phyloP scores from a whole-genome alignment of 1,140 invertebrate species.

The Eumaeus atala region DNA sequence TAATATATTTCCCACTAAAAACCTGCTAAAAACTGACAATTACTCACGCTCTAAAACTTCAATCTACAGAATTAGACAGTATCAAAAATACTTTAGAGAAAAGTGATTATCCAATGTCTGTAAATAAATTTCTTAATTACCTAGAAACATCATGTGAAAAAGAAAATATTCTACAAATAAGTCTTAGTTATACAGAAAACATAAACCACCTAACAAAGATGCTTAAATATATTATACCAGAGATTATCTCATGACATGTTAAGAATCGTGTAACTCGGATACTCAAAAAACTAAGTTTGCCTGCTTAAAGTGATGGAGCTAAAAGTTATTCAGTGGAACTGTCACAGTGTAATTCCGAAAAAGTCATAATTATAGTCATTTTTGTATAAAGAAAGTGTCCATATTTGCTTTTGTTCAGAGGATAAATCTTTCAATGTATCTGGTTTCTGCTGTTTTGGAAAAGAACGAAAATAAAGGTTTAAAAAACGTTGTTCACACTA shows the following conservation, averaged over 20 bases:
- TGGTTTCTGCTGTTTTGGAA: neutral
- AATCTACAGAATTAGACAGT: too few relatives aligned
- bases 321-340: slow-evolving; percentile 10
- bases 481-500: too few relatives aligned
- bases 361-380: slow-evolving; percentile 1
- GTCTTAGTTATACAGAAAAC: slow-evolving; percentile 6
- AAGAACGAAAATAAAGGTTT: neutral
- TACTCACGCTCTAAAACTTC: too few relatives aligned
- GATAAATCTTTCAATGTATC: slow-evolving; percentile 4
- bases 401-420: slow-evolving; percentile 4
- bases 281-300: slow-evolving; percentile 4
- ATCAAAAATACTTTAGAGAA: too few relatives aligned
- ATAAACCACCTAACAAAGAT: neutral
- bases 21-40: too few relatives aligned
- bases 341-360: slow-evolving; percentile 4
- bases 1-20: too few relatives aligned
- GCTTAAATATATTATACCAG: neutral
- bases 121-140: neutral
- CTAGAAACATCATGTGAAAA: slow-evolving; percentile 2
- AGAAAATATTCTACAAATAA: slow-evolving; percentile 2
- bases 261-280: slow-evolving; percentile 5
- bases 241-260: neutral
- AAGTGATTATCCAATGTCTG: slow-evolving; percentile 1
- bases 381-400: neutral
- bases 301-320: neutral